Conservation (phyloP, 2,888 invertebrate genomes). For the Trissolcus japonicus region DNA sequence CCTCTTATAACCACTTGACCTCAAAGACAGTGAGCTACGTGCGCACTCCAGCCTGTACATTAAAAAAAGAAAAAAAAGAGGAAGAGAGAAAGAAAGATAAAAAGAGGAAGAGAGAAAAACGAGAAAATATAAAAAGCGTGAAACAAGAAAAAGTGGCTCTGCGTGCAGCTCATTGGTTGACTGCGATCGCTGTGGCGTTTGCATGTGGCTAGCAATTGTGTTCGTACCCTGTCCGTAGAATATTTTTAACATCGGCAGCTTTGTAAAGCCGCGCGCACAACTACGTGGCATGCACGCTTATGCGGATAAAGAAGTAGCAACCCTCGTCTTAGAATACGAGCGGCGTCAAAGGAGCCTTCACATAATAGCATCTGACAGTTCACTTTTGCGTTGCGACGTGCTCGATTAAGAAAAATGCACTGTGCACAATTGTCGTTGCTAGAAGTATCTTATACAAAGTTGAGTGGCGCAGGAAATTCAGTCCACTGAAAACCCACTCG, state of each 20-base stretch:
- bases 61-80: slow-evolving; percentile 27
- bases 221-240: slow-evolving; percentile 33
- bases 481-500: slow-evolving; percentile 8
- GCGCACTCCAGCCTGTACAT: slow-evolving; percentile 44
- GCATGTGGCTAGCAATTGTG: slow-evolving; percentile 30
- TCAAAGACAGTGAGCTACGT: slow-evolving; percentile 57
- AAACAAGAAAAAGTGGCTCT: slow-evolving; percentile 34
- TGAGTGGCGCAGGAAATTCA: slow-evolving; percentile 20
- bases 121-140: neutral
- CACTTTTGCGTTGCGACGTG: slow-evolving; percentile 57
- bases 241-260: slow-evolving; percentile 60
- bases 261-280: slow-evolving; percentile 56
- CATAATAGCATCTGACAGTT: slow-evolving; percentile 58
- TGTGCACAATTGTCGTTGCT: slow-evolving; percentile 41
- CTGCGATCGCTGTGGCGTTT: slow-evolving; percentile 23
- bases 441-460: slow-evolving; percentile 22
- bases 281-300: slow-evolving; percentile 62
- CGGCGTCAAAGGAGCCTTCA: slow-evolving; percentile 46
- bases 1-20: slow-evolving; percentile 52
- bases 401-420: slow-evolving; percentile 57
- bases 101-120: slow-evolving; percentile 13
- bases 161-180: slow-evolving; percentile 47
- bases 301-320: slow-evolving; percentile 47
- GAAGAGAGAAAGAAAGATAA: neutral
- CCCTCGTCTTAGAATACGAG: slow-evolving; percentile 48